Evolutionary conservation across 2,888 invertebrate genomes (phyloP), one percentile per base, ranked within the genome.

Genomic region (Noctua fimbriata): DNA sequence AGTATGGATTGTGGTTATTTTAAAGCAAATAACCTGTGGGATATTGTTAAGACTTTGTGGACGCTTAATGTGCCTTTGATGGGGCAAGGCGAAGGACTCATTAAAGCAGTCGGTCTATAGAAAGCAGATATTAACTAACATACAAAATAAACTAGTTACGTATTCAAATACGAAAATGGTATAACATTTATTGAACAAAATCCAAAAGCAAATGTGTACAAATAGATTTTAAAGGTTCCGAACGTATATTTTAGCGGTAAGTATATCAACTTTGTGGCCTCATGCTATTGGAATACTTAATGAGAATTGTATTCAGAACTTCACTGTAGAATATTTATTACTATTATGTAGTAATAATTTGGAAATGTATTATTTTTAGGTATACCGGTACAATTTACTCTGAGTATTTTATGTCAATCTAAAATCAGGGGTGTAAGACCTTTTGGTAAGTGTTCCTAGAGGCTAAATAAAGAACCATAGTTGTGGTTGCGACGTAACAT

Each of bases 161-260:
- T 58, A 32, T 44, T 52, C 28, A 55, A 82, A 52, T 60, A 52
- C 41, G 83, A 66, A 41, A 36, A 83, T 83, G 3, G 41, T 58
- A 66, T 21, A 49, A 36, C 28, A 70, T 80, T 70, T 47, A 82
- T 52, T 47, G 21, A 73, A 70, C 73, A 70, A 52, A 85, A 80
- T 70, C 47, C 60, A 41, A 69, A 81, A 32, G 24, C 21, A 47
- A 83, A 75, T 72, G n/a, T 75, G 82, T 60, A 63, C 58, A 66
- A 86, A 83, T 82, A 69, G 28, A 52, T 86, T 75, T 72, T 47
- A 73, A 66, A 69, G 72, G 55, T 69, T 66, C 28, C 21, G 60
- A 65, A 36, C 65, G 16, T 73, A 82, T 32, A 86, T 72, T 86
- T 66, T 66, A 69, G 72, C 52, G 63, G 82, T 73, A 47, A 55